Base-by-base conservation (phyloP, 2,797 vertebrate species). In the Cirrhinus mrigala region DNA sequence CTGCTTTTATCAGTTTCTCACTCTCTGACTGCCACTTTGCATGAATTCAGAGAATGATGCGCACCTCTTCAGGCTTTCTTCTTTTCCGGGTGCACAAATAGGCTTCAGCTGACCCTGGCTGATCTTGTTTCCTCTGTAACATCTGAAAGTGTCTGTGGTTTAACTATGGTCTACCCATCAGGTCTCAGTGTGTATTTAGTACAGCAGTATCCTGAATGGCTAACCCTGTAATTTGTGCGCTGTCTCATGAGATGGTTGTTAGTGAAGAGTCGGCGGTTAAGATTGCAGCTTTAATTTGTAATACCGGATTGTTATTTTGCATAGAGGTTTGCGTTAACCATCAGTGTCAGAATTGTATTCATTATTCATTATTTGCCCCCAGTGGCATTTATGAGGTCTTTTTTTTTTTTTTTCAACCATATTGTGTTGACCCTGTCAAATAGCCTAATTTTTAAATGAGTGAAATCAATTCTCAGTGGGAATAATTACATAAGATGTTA, bases 61-160 rank as follows among this genome's bases (percentile, higher is more conserved):
- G 14, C 68, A 71, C 54, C 75, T 78, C 24, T 48, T 56, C 66
- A 27, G 66, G 15, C 48, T 69, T 40, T n/a, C 66, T 70, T 70
- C 66, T 69, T 81, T 69, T 56, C 33, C 3, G 7, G 12, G 33
- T 79, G 40, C 62, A 12, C 40, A 70, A 16, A 69, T 12, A 33
- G 24, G 40, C 29, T 46, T 70, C 20, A 33, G n/a, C 66, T 84
- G 83, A 60, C 75, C 75, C 75, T n/a, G 40, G 24, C 50, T 71
- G 83, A 79, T 78, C 64, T 54, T 11, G 37, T 83, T 83, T 83
- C 60, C 60, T 84, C 62, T 78, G 48, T 69, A 78, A 84, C 40
- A 78, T 71, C 83, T 71, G 64, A 84, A 79, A 70, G 66, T 79
- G 64, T 79, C 83, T 78, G 75, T 84, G 75, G 83, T 70, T 84